Percentiles rank a stretch among this genome's conserved stretches.
phyloP scores from a whole-genome alignment of 2,797 vertebrate species.

The Chrosomus eos region DNA sequence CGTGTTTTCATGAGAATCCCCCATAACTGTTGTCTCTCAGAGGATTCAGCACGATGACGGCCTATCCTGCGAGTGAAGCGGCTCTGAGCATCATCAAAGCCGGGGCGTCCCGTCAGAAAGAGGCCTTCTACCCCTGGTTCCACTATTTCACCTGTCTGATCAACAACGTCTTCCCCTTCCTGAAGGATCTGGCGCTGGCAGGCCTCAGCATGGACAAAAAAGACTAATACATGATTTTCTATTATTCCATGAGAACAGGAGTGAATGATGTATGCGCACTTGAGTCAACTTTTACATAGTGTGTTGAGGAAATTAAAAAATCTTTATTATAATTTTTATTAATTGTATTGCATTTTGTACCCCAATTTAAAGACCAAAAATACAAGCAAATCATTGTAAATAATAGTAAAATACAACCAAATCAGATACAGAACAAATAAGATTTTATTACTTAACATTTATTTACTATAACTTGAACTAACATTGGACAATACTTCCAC shows the following conservation, averaged over 20 bases:
- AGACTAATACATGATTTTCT: neutral
- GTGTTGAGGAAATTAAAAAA: neutral
- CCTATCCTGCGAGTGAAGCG: slow-evolving; percentile 65
- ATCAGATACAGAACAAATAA: neutral
- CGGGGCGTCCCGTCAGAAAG: slow-evolving; percentile 43
- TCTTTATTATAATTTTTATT: neutral
- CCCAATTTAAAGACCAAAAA: neutral
- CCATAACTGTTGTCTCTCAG: slow-evolving; percentile 42
- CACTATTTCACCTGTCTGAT: slow-evolving; percentile 60
- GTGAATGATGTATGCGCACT: neutral
- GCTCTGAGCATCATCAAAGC: slow-evolving; percentile 70
- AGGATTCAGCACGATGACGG: slow-evolving; percentile 46
- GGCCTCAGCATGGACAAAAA: slow-evolving; percentile 59
- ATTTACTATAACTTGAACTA: neutral
- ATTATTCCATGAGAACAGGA: neutral
- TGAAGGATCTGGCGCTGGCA: slow-evolving; percentile 57
- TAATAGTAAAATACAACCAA: neutral
- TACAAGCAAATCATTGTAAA: neutral
- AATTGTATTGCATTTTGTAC: neutral
- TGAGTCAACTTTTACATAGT: neutral
- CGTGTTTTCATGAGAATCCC: neutral
- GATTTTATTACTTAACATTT: neutral
- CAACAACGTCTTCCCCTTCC: slow-evolving; percentile 66
- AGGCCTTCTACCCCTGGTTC: slow-evolving; percentile 73
- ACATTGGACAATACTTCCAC: neutral